Base-by-base conservation (phyloP, 53 echinoderm and acorn worm genomes). In the Temnopleurus reevesii region DNA sequence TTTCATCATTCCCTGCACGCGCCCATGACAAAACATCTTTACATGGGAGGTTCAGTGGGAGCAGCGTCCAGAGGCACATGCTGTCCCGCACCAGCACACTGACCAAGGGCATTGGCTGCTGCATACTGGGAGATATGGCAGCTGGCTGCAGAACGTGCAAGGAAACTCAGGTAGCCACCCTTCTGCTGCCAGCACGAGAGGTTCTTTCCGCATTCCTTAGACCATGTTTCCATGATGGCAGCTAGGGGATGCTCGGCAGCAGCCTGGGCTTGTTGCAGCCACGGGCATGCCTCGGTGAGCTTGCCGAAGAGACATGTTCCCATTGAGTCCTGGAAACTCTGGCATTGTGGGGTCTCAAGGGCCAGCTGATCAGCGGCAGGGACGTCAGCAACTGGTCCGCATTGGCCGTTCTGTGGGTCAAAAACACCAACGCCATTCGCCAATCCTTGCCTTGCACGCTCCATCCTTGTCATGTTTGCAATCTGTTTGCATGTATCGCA, bases 331-430 rank as follows among this genome's bases (percentile, higher is more conserved):
- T 84, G 84, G 44, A 84, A 84, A 36, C 57, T 58, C 36, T 84
- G 36, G 27, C 84, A 84, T 25, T 84, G 84, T 5, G 84, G 84
- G 8, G 34, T 4, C 19, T 41, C 29, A 24, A 84, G 56, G 36
- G 84, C 58, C 25, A 84, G 43, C 36, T 57, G 84, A 24, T 58
- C 28, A 3, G 84, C 23, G 17, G 84, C 59, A 4, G 35, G 84
- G 15, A 84, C 84, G n/a, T 84, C 84, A n/a, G 84, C 34, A 18
- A 84, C 84, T 3, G 84, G 84, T 45, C 84, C 84, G 21, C 84
- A 84, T 58, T 84, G 84, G 27, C 84, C 84, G 24, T 7, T 24
- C 29, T 58, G 56, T 18, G 56, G 84, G 17, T 84, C 41, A 58
- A 84, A 84, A 2, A 84, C 84, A 44, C 43, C 84, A 4, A 84